phyloP scores from a whole-genome alignment of 2,888 invertebrate genomes.

The Andrena haemorrhoa region DNA sequence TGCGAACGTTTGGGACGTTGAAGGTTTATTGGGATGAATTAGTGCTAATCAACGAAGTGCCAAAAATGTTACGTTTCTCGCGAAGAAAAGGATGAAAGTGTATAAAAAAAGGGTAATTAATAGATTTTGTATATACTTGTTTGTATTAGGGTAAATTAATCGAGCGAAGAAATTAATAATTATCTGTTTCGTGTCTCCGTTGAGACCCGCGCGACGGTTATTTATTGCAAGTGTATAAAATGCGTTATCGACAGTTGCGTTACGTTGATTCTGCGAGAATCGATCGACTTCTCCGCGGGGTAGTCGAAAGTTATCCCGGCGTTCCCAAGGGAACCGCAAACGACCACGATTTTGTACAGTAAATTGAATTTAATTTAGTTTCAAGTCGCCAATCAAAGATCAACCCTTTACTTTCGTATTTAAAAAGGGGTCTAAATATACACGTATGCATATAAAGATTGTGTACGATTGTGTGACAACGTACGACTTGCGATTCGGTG shows the following conservation, averaged over 20 bases:
- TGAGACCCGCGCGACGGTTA: slow-evolving; percentile 34
- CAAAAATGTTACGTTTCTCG: slow-evolving; percentile 44
- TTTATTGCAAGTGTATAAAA: slow-evolving; percentile 47
- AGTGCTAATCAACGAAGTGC: slow-evolving; percentile 45
- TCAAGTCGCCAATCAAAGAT: slow-evolving; percentile 23
- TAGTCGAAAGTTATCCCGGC: neutral
- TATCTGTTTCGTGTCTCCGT: slow-evolving; percentile 28
- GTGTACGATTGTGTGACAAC: slow-evolving; percentile 55
- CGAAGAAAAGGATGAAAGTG: slow-evolving; percentile 8
- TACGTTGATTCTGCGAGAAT: slow-evolving; percentile 30
- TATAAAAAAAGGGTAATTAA: slow-evolving; percentile 10
- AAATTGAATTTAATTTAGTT: slow-evolving; percentile 23
- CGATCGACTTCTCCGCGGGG: slow-evolving; percentile 13
- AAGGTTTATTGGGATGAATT: neutral
- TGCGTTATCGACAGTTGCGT: slow-evolving; percentile 10
- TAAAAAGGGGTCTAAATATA: neutral
- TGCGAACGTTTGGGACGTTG: slow-evolving; percentile 7
- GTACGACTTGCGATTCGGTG: slow-evolving; percentile 52
- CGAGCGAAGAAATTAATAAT: neutral
- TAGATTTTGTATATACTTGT: slow-evolving; percentile 43
- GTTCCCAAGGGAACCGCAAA: neutral
- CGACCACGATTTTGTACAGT: slow-evolving; percentile 34
- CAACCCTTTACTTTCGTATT: slow-evolving; percentile 39
- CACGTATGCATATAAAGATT: slow-evolving; percentile 12
- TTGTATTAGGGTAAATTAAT: slow-evolving; percentile 14